phyloP scores from a whole-genome alignment of 1,140 invertebrate genomes.

The Oncopodura yosiiana region DNA sequence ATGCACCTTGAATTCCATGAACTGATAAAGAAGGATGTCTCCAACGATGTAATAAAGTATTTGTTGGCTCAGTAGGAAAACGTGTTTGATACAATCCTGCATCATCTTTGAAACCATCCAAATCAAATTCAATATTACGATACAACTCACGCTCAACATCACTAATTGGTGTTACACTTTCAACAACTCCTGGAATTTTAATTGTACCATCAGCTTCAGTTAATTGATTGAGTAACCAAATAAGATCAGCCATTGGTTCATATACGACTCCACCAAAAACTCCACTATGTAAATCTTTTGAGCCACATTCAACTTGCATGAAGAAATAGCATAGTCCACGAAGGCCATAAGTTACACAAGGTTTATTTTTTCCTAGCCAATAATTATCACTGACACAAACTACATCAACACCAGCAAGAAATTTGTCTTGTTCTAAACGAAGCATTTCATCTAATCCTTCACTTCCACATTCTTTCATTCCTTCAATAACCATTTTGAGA shows the following conservation, averaged over 20 bases:
- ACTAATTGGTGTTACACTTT: constrained; percentile 63
- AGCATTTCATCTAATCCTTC: constrained; percentile 85
- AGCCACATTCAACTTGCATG: constrained; percentile 75
- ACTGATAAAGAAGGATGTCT: constrained; percentile 76
- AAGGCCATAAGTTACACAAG: constrained; percentile 93
- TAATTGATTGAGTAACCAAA: constrained; percentile 67
- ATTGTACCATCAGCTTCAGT: constrained; percentile 76
- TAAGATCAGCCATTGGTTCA: constrained; percentile 79
- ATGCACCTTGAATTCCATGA: constrained; percentile 88
- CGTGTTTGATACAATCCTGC: constrained; percentile 59
- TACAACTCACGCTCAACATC: constrained; percentile 68
- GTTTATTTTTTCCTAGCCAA: constrained; percentile 91
- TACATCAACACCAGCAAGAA: constrained; percentile 76
- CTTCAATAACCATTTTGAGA: constrained; percentile 85
- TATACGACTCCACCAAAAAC: constrained; percentile 81
- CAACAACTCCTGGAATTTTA: constrained; percentile 63
- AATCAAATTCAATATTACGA: constrained; percentile 72
- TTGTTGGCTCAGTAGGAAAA: constrained; percentile 40
- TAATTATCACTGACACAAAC: constrained; percentile 98
- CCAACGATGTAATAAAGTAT: constrained; percentile 81
- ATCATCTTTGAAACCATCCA: constrained; percentile 61
- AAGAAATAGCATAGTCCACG: constrained; percentile 87
- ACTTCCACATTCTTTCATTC: constrained; percentile 95
- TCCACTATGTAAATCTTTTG: constrained; percentile 90
- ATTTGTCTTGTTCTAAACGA: constrained; percentile 58